A percentile compares a stretch with the other conserved stretches of the same genome.
Evolutionary conservation across 2,113 vertebrate species (phyloP).

Genomic region (Platichthys stellatus): DNA sequence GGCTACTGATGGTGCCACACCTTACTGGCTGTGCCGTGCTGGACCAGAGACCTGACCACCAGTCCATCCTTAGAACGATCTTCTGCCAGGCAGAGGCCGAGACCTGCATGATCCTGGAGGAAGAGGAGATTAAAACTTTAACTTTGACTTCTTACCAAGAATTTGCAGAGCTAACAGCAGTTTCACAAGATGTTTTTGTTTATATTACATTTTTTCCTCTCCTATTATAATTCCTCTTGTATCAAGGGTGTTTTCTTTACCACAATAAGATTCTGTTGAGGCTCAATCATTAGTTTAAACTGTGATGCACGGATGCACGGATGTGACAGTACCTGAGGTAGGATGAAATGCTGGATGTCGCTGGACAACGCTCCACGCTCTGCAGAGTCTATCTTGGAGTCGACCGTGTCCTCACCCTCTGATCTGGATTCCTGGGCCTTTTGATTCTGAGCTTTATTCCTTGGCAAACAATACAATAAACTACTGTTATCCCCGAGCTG

Average conservation of each 20-base stretch:
- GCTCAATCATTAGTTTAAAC: not conserved
- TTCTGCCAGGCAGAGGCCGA: slow-evolving; percentile 87
- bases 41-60: slow-evolving; percentile 84
- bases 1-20: slow-evolving; percentile 66
- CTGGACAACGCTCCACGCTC: slow-evolving; percentile 27
- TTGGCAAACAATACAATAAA: slow-evolving; percentile 57
- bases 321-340: slow-evolving; percentile 61
- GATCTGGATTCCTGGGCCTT: slow-evolving; percentile 83
- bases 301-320: slow-evolving; percentile 8
- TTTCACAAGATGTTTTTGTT: not conserved
- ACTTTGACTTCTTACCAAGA: not conserved
- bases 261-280: not conserved
- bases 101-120: slow-evolving; percentile 85
- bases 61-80: slow-evolving; percentile 79
- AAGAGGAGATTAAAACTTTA: not conserved
- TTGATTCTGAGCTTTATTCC: slow-evolving; percentile 86
- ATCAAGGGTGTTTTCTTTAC: not conserved
- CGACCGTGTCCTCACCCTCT: slow-evolving; percentile 69
- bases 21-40: slow-evolving; percentile 85
- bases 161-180: not conserved
- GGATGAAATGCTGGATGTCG: slow-evolving; percentile 52
- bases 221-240: not conserved
- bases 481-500: not conserved
- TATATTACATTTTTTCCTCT: not conserved
- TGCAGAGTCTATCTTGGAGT: slow-evolving; percentile 38